Evolutionary conservation across 2,113 vertebrate genomes (phyloP).

Genomic region (Dasyurus viverrinus): DNA sequence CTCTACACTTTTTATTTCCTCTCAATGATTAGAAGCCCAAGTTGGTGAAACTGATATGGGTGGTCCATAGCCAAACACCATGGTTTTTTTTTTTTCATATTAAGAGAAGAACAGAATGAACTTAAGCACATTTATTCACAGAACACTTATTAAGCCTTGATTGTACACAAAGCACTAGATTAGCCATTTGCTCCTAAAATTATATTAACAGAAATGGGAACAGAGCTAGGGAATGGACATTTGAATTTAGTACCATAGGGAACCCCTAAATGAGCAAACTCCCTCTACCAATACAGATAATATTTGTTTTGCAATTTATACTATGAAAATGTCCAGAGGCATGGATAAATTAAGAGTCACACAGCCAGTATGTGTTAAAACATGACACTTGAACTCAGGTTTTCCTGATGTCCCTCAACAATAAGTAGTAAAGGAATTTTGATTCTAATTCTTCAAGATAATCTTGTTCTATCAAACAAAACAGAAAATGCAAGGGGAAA

Average conservation of each 20-base stretch:
- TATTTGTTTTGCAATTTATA: neutral
- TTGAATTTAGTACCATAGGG: neutral
- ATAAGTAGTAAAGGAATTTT: neutral
- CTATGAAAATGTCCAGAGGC: neutral
- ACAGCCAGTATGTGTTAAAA: neutral
- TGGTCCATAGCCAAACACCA: neutral
- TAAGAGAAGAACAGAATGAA: neutral
- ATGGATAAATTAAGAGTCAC: neutral
- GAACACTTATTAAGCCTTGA: neutral
- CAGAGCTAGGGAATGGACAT: neutral
- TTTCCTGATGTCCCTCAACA: neutral
- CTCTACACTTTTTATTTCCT: neutral
- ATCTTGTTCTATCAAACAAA: neutral
- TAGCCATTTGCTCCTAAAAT: no score
- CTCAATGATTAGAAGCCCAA: neutral
- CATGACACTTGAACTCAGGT: neutral
- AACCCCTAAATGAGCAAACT: neutral
- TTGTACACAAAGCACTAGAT: neutral
- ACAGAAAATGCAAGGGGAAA: neutral
- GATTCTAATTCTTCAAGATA: neutral
- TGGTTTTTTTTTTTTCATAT: neutral
- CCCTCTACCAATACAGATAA: neutral
- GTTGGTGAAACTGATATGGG: neutral
- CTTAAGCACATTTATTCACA: neutral
- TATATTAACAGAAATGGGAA: neutral